phyloP scores from a whole-genome alignment of 2,797 vertebrate species.

The Amazonetta brasiliensis region DNA sequence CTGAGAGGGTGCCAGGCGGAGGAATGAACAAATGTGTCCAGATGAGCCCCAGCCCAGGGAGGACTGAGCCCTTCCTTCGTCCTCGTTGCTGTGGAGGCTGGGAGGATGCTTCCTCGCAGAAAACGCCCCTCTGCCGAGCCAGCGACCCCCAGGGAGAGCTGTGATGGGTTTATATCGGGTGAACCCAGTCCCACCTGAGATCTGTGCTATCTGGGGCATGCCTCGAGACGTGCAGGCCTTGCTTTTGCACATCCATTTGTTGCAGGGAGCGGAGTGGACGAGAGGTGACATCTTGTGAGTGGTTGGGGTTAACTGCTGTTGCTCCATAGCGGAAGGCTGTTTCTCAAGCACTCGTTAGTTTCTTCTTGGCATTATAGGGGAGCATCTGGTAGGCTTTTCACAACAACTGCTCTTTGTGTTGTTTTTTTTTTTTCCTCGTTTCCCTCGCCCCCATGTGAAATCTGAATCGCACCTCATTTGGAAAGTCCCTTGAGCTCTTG shows the following conservation, averaged over 20 bases:
- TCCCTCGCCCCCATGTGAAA: not conserved
- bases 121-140: not conserved
- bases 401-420: not conserved
- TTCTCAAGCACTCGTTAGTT: not conserved
- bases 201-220: fast-evolving
- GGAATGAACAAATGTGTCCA: not conserved
- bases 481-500: not conserved
- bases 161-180: fast-evolving
- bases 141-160: not conserved
- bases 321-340: not conserved
- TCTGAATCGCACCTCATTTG: not conserved
- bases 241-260: not conserved
- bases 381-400: not conserved
- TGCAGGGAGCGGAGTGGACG: not conserved
- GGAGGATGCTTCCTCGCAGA: not conserved
- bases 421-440: not conserved
- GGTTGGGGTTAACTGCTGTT: not conserved
- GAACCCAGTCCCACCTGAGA: not conserved
- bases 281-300: fast-evolving
- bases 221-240: not conserved
- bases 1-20: not conserved
- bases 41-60: not conserved
- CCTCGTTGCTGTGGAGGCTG: fast-evolving
- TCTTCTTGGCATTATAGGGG: not conserved
- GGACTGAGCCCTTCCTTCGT: fast-evolving